Evolutionary conservation across 2,888 invertebrate genomes (phyloP), one percentile per base, ranked within the genome.

Genomic region (Drosophila anomelani): DNA sequence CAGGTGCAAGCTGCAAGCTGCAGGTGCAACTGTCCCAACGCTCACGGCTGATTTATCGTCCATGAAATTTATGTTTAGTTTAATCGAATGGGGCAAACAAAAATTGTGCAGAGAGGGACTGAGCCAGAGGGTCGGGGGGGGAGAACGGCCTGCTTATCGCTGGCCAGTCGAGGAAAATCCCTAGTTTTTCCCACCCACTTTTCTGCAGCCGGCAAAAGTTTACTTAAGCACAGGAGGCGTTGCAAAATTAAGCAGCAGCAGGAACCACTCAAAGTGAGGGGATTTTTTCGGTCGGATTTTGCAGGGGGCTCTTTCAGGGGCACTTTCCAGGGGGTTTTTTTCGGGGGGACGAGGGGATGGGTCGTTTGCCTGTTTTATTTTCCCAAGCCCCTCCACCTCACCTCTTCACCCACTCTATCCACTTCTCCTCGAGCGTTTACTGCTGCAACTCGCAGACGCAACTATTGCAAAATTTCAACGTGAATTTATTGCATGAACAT

Each of bases 1-100:
- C 20, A 53, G 51, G 51, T 46, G 59, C 43, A 51, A 53, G 57
- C 46, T 49, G 76, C 76, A 67, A 59, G 66, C 49, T 69, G 77
- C 80, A 75, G 77, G 86, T 85, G 86, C 70, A 83, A 67, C 85
- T 85, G 85, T 58, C 54, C 54, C 63, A 61, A 53, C 77, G 64
- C 76, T 73, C 77, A 64, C 70, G 75, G 74, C 88, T 85, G 88
- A 85, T 85, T 85, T 89, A 85, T 85, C 68, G 89, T 77, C 85
- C 81, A 81, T 85, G 77, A 85, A 85, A 85, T 85, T 87, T 89
- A 85, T 85, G 89, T 87, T 85, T 89, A 85, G 89, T 89, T 89
- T 89, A 89, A 85, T 84, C 89, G 89, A 89, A 89, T 84, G 77
- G 75, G 76, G 89, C 79, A 86, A 75, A 75, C 78, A 78, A 58